Conservation (phyloP, 64 coral and sea anemone species). For the Stichodactyla mertensii region DNA sequence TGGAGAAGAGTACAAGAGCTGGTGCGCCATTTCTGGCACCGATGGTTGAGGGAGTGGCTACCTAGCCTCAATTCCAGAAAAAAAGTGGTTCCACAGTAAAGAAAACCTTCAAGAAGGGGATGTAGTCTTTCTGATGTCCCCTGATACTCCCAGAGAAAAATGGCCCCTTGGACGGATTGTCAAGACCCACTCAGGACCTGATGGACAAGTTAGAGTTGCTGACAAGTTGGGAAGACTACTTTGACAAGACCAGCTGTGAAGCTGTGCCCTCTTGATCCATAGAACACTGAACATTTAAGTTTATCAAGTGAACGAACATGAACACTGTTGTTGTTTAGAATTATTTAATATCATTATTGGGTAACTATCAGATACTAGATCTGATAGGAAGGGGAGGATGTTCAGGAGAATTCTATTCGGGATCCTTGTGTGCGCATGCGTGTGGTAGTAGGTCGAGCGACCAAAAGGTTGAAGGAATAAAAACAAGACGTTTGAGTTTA, state of each 20-base stretch:
- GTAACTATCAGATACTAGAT: no score
- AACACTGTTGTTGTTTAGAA: no score
- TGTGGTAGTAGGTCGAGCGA: no score
- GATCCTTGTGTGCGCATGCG: no score
- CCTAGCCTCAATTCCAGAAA: slow-evolving; percentile 18
- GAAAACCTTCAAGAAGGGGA: slow-evolving; percentile 12
- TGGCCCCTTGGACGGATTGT: slow-evolving; percentile 23
- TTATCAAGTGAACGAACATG: not conserved
- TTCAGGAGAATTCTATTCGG: no score
- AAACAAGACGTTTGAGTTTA: no score
- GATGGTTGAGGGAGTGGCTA: slow-evolving; percentile 3
- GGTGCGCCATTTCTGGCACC: slow-evolving; percentile 6
- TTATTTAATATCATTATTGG: no score
- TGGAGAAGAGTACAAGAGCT: not conserved
- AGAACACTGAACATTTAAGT: not conserved
- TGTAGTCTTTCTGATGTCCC: slow-evolving; percentile 22
- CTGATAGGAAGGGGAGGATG: no score
- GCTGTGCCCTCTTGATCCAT: slow-evolving; percentile 33
- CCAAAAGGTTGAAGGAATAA: no score
- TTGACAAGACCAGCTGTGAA: slow-evolving; percentile 29
- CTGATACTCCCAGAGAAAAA: slow-evolving; percentile 9
- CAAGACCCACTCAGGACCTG: slow-evolving; percentile 6
- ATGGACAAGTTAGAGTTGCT: slow-evolving; percentile 22
- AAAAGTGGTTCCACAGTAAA: not conserved
- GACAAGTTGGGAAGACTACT: slow-evolving; percentile 20